Percentiles rank a stretch among this genome's conserved stretches.
Conservation (phyloP, 2,888 invertebrate species). For the Cephus pulcher region DNA sequence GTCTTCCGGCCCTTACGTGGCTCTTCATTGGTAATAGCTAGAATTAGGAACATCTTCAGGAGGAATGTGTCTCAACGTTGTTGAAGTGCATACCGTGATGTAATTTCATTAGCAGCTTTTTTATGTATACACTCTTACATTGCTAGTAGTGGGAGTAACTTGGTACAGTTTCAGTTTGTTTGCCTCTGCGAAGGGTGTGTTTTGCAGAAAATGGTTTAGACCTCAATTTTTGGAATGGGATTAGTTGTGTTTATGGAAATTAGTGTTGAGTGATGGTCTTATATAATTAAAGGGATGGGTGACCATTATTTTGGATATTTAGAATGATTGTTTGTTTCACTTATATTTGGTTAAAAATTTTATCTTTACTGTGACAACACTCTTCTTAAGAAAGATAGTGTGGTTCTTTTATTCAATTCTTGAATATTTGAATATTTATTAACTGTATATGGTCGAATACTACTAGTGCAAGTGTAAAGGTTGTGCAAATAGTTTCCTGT, state of each 20-base stretch:
- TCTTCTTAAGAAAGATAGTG: background rate
- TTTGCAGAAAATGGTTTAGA: background rate
- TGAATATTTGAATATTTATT: background rate
- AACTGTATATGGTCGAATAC: background rate
- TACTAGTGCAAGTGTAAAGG: background rate
- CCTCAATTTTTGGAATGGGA: background rate
- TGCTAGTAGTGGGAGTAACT: background rate
- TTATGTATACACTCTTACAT: background rate
- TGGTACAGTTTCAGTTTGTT: background rate
- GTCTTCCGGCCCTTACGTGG: background rate
- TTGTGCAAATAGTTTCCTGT: background rate
- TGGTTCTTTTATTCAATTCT: background rate
- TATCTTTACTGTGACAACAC: background rate
- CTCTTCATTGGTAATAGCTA: background rate
- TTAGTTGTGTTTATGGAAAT: background rate
- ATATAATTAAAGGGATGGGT: background rate
- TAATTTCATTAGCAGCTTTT: background rate
- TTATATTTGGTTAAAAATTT: background rate
- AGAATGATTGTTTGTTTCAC: background rate
- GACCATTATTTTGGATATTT: background rate
- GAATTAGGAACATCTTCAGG: background rate
- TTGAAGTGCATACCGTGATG: background rate
- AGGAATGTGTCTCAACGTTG: background rate
- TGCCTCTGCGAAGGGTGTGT: background rate
- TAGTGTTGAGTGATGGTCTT: too few species aligned